Evolutionary conservation across 2,797 vertebrate species (phyloP), one percentile per base, ranked within the genome.

Genomic region (Nannoperca obscura): DNA sequence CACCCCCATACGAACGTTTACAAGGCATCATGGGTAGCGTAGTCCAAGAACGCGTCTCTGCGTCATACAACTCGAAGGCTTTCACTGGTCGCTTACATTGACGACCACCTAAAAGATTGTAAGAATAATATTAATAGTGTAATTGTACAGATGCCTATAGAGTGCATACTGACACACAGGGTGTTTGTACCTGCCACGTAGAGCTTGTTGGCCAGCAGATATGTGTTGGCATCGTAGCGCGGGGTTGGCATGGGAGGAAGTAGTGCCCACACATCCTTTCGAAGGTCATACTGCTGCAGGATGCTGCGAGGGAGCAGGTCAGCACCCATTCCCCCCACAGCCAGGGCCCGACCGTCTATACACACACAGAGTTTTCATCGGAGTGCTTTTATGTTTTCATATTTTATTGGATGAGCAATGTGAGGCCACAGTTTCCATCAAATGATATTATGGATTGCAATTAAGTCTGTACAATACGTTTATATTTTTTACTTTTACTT

Each of bases 191-290:
- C 98, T 91, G 98, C 91, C 76, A 99, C 97, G 1, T 97, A 98
- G 93, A 99, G 96, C 91, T 97, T 99, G 92, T 92, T 94, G 86
- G 96, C 97, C 84, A 96, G 90, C 52, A 99, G 95, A 81, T 97
- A 94, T 74, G 95, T 94, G 0, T 95, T 97, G 89, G 97, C 95
- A 4, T 97, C 97, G 0, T 99, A 99, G 75, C 98, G 95, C 0
- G 98, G 96, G 0, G 97, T 98, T 59, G 96, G 96, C 97, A 99
- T 98, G 55, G 97, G 95, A 0, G 98, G 97, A 79, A 99, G 95
- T 0, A 97, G 95, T 19, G 97, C 97, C 98, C 98, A 99, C 89
- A 98, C 95, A 53, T 99, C 98, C 92, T 98, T 99, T 47, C 98
- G 95, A 90, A 96, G 96, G 91, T 99, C 98, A 0, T 98, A 99